Percentiles rank a stretch among this genome's conserved stretches.
phyloP scores from a whole-genome alignment of 2,113 vertebrate species.

The Gnathonemus longibarbis region DNA sequence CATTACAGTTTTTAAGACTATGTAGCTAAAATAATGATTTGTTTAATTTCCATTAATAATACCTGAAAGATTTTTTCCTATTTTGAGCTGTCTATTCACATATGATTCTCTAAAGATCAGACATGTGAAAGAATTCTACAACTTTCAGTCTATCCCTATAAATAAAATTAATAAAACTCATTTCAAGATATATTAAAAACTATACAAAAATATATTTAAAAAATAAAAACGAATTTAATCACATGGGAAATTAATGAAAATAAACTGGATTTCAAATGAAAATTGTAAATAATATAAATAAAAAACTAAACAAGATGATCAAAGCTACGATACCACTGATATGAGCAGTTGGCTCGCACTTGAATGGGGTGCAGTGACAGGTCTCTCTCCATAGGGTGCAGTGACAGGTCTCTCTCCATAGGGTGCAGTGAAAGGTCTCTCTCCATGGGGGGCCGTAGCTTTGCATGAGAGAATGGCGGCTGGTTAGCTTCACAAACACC shows the following conservation, averaged over 20 bases:
- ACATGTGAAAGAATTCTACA: not conserved
- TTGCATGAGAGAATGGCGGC: not conserved
- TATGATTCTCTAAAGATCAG: not conserved
- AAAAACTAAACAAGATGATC: not conserved
- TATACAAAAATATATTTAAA: not conserved
- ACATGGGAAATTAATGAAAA: not conserved
- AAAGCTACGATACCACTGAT: not conserved
- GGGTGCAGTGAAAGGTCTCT: too few species aligned
- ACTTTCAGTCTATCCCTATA: not conserved
- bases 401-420: too few species aligned
- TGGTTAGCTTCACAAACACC: constrained; percentile 4
- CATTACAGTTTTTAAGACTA: not conserved
- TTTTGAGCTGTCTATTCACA: not conserved
- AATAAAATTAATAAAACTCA: not conserved
- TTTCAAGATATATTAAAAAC: not conserved
- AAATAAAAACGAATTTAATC: not conserved
- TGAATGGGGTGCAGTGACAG: not conserved
- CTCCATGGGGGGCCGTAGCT: not conserved
- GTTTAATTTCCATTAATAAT: not conserved
- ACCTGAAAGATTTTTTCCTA: not conserved
- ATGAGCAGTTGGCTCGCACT: not conserved
- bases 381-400: too few species aligned
- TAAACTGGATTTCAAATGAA: not conserved
- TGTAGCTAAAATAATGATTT: not conserved
- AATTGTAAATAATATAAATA: not conserved